Evolutionary conservation across 2,113 vertebrate species (phyloP).

Genomic region (Lepus americanus): DNA sequence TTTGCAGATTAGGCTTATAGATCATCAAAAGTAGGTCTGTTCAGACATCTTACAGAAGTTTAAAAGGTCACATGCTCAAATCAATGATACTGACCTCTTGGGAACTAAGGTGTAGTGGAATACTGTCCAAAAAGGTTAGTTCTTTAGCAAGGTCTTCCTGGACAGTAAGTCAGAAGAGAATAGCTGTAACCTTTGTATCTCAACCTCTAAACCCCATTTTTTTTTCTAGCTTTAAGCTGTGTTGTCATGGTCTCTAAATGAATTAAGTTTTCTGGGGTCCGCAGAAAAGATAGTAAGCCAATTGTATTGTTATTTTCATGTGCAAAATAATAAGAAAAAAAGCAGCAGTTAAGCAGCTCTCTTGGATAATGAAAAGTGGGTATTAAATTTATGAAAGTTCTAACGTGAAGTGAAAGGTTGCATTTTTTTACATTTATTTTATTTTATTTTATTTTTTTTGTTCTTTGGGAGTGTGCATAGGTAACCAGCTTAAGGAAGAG

Average conservation of each 20-base stretch:
- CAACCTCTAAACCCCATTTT: not conserved
- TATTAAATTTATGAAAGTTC: slow-evolving; percentile 48
- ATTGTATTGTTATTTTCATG: not conserved
- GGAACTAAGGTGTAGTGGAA: not conserved
- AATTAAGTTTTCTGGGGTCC: not conserved
- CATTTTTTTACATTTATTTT: slow-evolving; percentile 42
- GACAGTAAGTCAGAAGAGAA: not conserved
- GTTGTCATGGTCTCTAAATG: not conserved
- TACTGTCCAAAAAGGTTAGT: not conserved
- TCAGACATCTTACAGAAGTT: not conserved
- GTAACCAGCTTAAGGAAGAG: not conserved
- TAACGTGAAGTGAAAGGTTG: slow-evolving; percentile 17
- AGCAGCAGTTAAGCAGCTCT: not conserved
- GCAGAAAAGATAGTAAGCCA: not conserved
- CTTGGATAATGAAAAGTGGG: slow-evolving; percentile 7
- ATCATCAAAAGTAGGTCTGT: not conserved
- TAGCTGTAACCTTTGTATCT: not conserved
- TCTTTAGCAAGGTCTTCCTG: not conserved
- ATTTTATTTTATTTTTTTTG: slow-evolving; percentile 47
- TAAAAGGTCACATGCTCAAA: not conserved
- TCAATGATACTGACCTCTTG: not conserved
- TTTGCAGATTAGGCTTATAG: not conserved
- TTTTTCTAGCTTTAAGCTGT: not conserved
- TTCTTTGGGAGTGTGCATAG: not conserved
- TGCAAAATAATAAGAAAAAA: slow-evolving; percentile 28